A percentile compares a stretch with the other conserved stretches of the same genome.
Conservation (phyloP, 2,888 invertebrate species). For the Trachelus iudaicus region DNA sequence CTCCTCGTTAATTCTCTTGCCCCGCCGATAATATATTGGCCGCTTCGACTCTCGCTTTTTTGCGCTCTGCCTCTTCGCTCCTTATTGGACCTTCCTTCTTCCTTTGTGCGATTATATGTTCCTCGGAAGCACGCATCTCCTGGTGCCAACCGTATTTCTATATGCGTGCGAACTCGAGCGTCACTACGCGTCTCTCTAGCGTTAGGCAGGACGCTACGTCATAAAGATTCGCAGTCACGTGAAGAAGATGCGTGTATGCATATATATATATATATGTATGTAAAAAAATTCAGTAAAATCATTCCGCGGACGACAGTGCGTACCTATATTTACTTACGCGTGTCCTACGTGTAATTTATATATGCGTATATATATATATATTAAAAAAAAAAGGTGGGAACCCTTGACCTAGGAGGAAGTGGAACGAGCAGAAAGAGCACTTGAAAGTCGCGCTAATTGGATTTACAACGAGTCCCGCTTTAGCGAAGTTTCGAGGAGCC, state of each 20-base stretch:
- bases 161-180: not conserved
- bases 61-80: not conserved
- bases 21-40: not conserved
- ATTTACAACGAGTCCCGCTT: slow-evolving; percentile 51
- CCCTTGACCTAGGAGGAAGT: slow-evolving; percentile 16
- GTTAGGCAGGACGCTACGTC: not conserved
- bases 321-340: not conserved
- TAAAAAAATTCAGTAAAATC: not conserved
- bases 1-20: not conserved
- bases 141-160: not conserved
- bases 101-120: not conserved
- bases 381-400: not conserved
- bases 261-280: too few species aligned
- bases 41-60: not conserved
- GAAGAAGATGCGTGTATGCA: not conserved
- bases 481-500: slow-evolving; percentile 41
- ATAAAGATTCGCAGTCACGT: not conserved
- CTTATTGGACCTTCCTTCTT: not conserved
- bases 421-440: slow-evolving; percentile 35
- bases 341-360: not conserved
- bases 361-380: not conserved
- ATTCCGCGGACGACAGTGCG: not conserved
- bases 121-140: not conserved
- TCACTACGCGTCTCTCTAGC: not conserved
- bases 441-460: slow-evolving; percentile 57